Conservation (phyloP, 2,797 vertebrate genomes). For the Bradypodion ventrale region DNA sequence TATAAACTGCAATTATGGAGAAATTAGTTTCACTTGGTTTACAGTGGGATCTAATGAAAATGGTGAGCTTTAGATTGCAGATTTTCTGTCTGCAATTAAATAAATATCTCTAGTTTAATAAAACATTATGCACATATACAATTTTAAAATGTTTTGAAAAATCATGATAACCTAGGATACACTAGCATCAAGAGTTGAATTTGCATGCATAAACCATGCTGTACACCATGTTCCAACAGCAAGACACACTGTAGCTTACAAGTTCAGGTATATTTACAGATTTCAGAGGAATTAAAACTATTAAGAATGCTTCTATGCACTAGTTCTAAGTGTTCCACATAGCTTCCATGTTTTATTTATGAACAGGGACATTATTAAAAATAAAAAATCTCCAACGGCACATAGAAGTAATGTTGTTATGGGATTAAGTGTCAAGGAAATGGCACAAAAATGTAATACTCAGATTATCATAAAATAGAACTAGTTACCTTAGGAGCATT, state of each 20-base stretch:
- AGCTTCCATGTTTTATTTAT: conserved; percentile 74
- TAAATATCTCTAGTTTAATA: conserved; percentile 50
- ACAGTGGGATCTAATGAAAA: neutral
- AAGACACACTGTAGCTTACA: conserved; percentile 12
- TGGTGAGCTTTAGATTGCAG: too few relatives aligned
- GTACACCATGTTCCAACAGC: neutral
- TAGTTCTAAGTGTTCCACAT: conserved; percentile 59
- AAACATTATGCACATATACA: conserved; percentile 58
- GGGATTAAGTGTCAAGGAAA: conserved; percentile 74
- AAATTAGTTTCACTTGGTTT: conserved; percentile 12
- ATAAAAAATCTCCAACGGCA: conserved; percentile 72
- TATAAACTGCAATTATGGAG: neutral
- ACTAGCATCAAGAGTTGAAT: conserved; percentile 11
- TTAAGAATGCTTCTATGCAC: conserved; percentile 61
- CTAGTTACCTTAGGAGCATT: conserved; percentile 63
- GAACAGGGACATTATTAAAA: conserved; percentile 71
- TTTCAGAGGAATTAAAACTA: conserved; percentile 58
- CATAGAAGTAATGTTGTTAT: conserved; percentile 71
- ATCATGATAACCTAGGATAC: conserved; percentile 24
- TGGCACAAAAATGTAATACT: conserved; percentile 67
- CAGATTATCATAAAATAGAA: conserved; percentile 59
- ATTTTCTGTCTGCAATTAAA: conserved; percentile 32
- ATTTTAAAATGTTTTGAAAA: conserved; percentile 39
- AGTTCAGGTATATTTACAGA: conserved; percentile 28
- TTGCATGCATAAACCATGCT: neutral